A percentile compares a stretch with the other conserved stretches of the same genome.
phyloP scores from a whole-genome alignment of 2,113 vertebrate genomes.

The Cricetomys ansorgei region DNA sequence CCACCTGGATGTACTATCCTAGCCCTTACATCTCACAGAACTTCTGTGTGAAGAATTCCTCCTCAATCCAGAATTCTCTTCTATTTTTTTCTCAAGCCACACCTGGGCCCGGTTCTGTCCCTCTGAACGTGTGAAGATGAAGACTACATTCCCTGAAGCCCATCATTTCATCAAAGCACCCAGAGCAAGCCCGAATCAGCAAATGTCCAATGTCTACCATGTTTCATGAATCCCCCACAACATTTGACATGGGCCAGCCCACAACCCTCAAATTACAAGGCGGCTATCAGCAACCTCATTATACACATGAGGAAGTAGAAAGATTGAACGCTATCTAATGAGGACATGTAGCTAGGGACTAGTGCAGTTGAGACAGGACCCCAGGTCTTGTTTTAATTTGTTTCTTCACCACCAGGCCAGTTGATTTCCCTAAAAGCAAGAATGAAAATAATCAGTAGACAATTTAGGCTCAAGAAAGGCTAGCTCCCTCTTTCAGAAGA shows the following conservation, averaged over 20 bases:
- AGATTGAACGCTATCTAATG: background rate
- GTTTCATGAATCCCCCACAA: rapidly evolving
- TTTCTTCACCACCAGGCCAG: background rate
- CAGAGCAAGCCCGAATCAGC: background rate
- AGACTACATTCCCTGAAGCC: background rate
- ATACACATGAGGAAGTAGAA: background rate
- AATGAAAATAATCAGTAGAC: background rate
- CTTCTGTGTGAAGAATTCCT: background rate
- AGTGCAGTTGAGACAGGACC: background rate
- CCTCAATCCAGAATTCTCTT: background rate
- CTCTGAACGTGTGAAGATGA: background rate
- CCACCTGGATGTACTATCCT: background rate
- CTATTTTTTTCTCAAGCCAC: background rate
- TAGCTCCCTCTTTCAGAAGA: background rate
- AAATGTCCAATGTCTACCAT: background rate
- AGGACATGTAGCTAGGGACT: background rate
- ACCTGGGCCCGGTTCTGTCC: background rate
- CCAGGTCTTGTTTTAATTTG: background rate
- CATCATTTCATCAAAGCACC: background rate
- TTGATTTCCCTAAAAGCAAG: background rate
- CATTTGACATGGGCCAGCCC: background rate
- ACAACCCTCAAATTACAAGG: background rate
- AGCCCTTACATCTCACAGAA: background rate
- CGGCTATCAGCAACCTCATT: background rate
- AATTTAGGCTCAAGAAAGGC: background rate